phyloP scores from a whole-genome alignment of 2,113 vertebrate species.

The Hypomesus transpacificus region DNA sequence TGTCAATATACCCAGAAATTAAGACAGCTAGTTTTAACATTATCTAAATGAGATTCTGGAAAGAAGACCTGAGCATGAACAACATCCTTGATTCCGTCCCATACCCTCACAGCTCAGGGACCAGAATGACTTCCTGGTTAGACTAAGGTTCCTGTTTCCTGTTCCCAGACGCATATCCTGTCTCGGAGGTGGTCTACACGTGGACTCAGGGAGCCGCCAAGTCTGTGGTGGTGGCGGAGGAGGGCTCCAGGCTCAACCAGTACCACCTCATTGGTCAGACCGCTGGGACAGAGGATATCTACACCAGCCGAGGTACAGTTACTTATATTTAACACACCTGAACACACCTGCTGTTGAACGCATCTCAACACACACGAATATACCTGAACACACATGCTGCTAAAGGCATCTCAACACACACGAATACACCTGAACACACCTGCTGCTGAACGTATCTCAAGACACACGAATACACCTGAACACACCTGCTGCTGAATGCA shows the following conservation, averaged over 20 bases:
- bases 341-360: neutral
- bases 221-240: conserved; percentile 93
- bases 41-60: too few relatives aligned
- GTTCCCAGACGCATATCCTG: conserved; percentile 87
- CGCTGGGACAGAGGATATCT: conserved; percentile 89
- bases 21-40: too few relatives aligned
- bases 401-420: too few relatives aligned
- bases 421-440: too few relatives aligned
- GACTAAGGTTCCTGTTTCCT: neutral
- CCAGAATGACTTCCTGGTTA: too few relatives aligned
- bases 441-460: too few relatives aligned
- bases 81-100: too few relatives aligned
- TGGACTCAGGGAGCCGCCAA: conserved; percentile 87
- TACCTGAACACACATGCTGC: too few relatives aligned
- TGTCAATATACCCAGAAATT: too few relatives aligned
- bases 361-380: neutral
- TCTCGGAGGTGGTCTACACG: conserved; percentile 91
- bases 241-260: conserved; percentile 93
- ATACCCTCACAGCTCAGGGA: too few relatives aligned
- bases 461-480: neutral
- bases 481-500: neutral
- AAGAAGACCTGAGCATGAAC: too few relatives aligned
- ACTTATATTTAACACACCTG: neutral
- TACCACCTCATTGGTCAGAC: conserved; percentile 93
- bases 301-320: conserved; percentile 87